Conservation (phyloP, 1,140 invertebrate species). For the Ladona fulva region DNA sequence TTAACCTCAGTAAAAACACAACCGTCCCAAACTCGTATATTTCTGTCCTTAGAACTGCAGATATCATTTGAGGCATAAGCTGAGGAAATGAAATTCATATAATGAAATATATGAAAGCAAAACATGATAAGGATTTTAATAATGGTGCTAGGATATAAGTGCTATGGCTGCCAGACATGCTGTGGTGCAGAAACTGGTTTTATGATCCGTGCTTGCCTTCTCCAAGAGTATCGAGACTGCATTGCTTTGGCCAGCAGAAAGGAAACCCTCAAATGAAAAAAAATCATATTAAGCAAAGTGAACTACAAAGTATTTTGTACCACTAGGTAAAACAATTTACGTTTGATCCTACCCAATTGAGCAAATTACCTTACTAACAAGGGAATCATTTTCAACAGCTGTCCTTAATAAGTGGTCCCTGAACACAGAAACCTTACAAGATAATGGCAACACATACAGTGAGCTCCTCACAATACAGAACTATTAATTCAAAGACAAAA, state of each 20-base stretch:
- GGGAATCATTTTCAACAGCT: not conserved
- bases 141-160: not conserved
- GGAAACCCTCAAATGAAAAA: slow-evolving; percentile 9
- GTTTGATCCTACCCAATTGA: not conserved
- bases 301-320: not conserved
- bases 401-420: not conserved
- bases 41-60: not conserved
- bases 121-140: not conserved
- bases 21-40: not conserved
- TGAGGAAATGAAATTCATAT: not conserved
- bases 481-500: no score
- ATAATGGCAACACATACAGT: not conserved
- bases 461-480: not conserved
- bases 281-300: not conserved
- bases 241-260: not conserved
- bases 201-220: not conserved
- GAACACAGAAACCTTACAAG: not conserved
- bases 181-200: not conserved
- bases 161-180: not conserved
- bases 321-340: not conserved
- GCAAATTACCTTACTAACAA: not conserved
- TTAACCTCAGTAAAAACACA: not conserved
- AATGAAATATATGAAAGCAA: not conserved
- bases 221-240: not conserved
- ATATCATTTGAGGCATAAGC: not conserved